phyloP scores from a whole-genome alignment of 2,888 invertebrate genomes.

The Hypena proboscidalis region DNA sequence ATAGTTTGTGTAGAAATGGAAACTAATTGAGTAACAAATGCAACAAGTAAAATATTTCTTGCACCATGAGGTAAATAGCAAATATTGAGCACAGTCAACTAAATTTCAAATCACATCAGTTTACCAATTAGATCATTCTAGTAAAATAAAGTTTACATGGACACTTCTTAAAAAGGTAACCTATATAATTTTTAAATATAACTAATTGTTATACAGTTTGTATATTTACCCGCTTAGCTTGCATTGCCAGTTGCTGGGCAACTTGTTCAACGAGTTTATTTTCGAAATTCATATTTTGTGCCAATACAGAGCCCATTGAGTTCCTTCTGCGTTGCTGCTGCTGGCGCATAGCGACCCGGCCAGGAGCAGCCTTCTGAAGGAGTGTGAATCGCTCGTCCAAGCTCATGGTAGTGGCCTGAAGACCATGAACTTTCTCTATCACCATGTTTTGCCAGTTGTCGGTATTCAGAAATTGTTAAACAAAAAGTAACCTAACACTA shows the following conservation, averaged over 20 bases:
- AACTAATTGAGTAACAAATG: no score
- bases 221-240: constrained; percentile 57
- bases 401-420: constrained; percentile 73
- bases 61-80: no score
- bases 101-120: no score
- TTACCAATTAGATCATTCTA: no score
- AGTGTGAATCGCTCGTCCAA: constrained; percentile 69
- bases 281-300: constrained; percentile 48
- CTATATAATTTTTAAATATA: no score
- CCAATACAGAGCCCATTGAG: constrained; percentile 39
- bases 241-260: constrained; percentile 60
- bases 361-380: constrained; percentile 47
- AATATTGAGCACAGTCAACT: no score
- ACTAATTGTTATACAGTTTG: no score
- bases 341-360: constrained; percentile 24
- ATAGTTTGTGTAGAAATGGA: no score
- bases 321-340: constrained; percentile 34
- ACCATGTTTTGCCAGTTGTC: constrained; percentile 50
- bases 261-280: constrained; percentile 57
- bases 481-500: constrained; percentile 17
- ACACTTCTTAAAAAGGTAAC: no score
- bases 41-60: no score
- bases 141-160: no score
- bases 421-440: constrained; percentile 71
- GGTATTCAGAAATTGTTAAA: constrained; percentile 24